phyloP scores from a whole-genome alignment of 2,113 vertebrate species.

The Acanthochromis polyacanthus region DNA sequence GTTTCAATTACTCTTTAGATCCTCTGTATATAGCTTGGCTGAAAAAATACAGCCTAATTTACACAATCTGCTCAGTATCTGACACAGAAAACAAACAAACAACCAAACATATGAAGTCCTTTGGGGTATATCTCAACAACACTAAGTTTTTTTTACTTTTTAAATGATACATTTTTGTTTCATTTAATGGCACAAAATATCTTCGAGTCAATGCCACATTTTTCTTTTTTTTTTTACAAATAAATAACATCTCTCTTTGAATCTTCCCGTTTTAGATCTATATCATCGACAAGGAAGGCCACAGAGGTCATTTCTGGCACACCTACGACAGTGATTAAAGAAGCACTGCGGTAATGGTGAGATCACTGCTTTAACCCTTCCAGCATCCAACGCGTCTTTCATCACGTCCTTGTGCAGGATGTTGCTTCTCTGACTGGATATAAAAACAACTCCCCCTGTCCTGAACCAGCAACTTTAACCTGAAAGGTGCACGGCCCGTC shows the following conservation, averaged over 20 bases:
- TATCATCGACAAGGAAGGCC: neutral
- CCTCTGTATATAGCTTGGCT: neutral
- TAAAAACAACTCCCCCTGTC: slow-evolving; percentile 9
- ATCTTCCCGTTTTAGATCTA: neutral
- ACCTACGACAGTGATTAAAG: neutral
- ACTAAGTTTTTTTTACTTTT: neutral
- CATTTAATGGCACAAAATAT: neutral
- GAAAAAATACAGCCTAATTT: too few species aligned
- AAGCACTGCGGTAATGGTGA: neutral
- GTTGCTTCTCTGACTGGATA: neutral
- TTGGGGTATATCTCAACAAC: neutral
- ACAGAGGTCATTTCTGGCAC: neutral
- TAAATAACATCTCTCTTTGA: neutral
- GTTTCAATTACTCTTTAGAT: slow-evolving; percentile 11
- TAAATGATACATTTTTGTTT: neutral
- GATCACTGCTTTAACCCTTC: slow-evolving; percentile 8
- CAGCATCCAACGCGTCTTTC: neutral
- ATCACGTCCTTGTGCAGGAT: neutral
- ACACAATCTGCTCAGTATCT: neutral
- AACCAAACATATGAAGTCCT: too few species aligned
- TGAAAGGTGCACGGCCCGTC: neutral
- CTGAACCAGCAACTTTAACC: slow-evolving; percentile 2
- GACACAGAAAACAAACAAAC: too few species aligned
- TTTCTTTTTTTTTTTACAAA: neutral
- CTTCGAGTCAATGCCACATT: neutral